Evolutionary conservation across 2,888 invertebrate genomes (phyloP).

Genomic region (Apomyelois bistriatella): DNA sequence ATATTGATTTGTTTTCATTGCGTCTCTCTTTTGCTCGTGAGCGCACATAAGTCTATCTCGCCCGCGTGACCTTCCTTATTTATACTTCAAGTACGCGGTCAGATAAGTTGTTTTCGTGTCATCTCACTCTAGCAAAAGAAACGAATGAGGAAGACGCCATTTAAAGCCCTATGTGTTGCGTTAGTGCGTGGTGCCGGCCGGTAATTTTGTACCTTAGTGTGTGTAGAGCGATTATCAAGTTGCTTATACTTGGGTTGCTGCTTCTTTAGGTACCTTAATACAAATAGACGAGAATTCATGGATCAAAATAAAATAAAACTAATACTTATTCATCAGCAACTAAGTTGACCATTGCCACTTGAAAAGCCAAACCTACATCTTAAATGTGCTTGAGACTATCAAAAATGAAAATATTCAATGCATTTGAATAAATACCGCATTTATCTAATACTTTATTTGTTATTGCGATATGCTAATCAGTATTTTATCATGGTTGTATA

Average conservation of each 20-base stretch:
- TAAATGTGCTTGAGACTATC: not conserved
- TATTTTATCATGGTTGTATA: not conserved
- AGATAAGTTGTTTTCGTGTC: slow-evolving; percentile 73
- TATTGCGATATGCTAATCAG: not conserved
- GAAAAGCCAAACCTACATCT: not conserved
- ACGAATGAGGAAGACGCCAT: slow-evolving; percentile 55
- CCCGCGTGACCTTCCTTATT: slow-evolving; percentile 69
- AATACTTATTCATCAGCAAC: not conserved
- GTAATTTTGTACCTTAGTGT: slow-evolving; percentile 34
- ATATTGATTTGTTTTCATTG: slow-evolving; percentile 81
- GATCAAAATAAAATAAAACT: not conserved
- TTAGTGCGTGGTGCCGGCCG: slow-evolving; percentile 36
- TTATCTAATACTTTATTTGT: not conserved
- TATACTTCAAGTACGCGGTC: slow-evolving; percentile 60
- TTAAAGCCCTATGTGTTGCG: slow-evolving; percentile 34
- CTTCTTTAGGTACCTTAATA: not conserved
- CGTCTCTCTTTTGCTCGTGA: slow-evolving; percentile 67
- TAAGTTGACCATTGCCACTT: not conserved
- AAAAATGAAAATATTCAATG: not conserved
- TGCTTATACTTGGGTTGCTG: not conserved
- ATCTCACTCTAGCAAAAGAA: slow-evolving; percentile 65
- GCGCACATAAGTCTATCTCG: slow-evolving; percentile 56
- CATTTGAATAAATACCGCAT: not conserved
- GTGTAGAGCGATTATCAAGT: slow-evolving; percentile 29
- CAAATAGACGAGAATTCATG: not conserved